Base-by-base conservation (phyloP, 2,797 vertebrate genomes). In the Tarsius wallacei region DNA sequence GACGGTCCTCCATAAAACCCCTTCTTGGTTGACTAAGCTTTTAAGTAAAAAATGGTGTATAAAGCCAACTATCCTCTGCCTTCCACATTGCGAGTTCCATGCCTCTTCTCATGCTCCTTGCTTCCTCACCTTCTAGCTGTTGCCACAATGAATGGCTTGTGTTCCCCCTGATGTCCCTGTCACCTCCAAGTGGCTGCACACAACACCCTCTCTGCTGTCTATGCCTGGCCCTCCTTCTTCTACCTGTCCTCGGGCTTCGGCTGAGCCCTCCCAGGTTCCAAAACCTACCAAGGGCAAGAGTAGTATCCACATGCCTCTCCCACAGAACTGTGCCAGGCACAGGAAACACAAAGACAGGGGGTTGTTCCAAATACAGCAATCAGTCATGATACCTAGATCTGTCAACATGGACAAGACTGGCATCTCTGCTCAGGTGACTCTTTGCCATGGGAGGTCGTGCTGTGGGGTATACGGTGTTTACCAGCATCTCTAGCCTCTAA, bases 231-330 rank as follows among this genome's bases (percentile, higher is more conserved):
- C 31, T 73, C 63, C 83, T 36, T 21, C 51, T 55, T 15, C 71
- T 31, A 31, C 26, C 26, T 57, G 53, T 31, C 24, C 82, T 70
- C 33, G 0, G 47, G 71, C 22, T 61, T 87, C 78, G 51, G 8
- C 31, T 64, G 59, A 63, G 68, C 57, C 42, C 24, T 31, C 70
- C n/a, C 81, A 73, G n/a, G 31, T 47, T n/a, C 81, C 68, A 26
- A n/a, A 90, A 14, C 22, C 68, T 66, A 80, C 5, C 0, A 21
- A 2, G 0, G 31, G 28, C 51, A 47, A n/a, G 0, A 21, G 49
- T 33, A 14, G n/a, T 1, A 3, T 0, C 31, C 0, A 8, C 5
- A 64, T 6, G 11, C 15, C 28, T 28, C 6, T 2, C 21, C 36
- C 55, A n/a, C 1, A 0, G 12, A 77, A n/a, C 7, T n/a, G 59